Evolutionary conservation across 2,888 invertebrate genomes (phyloP), one percentile per base, ranked within the genome.

Genomic region (Cremastobaeus sp.): DNA sequence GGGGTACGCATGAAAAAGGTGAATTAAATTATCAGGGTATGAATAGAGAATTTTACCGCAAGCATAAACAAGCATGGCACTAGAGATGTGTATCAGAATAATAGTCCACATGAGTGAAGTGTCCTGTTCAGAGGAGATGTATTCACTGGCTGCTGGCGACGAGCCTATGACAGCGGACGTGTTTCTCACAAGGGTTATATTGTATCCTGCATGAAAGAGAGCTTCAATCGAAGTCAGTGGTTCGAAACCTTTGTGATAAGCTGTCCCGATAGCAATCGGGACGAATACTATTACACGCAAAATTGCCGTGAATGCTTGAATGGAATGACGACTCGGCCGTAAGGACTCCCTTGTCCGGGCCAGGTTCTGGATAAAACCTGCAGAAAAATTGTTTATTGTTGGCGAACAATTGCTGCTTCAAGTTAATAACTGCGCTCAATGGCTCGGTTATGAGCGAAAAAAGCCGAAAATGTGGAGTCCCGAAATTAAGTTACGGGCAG

Each of bases 261-360:
- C 88, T 54, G 92, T 91, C 5, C 92, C 81, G 41, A 94, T 83
- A 78, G 92, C 91, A 69, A 91, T 90, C 1, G 89, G 78, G 75
- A 94, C 90, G 81, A 96, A 96, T 1, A 94, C 85, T 0, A 92
- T 34, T 57, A 94, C 92, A 88, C 97, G 96, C 91, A 94, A 92
- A 12, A 95, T 77, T 0, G 96, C 91, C 1, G 95, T 89, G 48
- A 92, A 90, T 32, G 93, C 89, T 83, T 96, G 95, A 0, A 93
- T 92, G 81, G 93, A 92, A 80, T 95, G 94, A 17, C 94, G 91
- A 59, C 88, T 83, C 3, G 84, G 83, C 39, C 92, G 91, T n/a
- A 95, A 87, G 25, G 90, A 89, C 59, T 89, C 87, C 52, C 90
- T 90, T 3, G 91, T 81, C 83, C 85, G 83, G 59, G 89, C 88